These are phyloP conservation scores for Bellardia pandia DNA, from an alignment of 2,888 invertebrate genomes.

Conservation along the genomic window DNA sequence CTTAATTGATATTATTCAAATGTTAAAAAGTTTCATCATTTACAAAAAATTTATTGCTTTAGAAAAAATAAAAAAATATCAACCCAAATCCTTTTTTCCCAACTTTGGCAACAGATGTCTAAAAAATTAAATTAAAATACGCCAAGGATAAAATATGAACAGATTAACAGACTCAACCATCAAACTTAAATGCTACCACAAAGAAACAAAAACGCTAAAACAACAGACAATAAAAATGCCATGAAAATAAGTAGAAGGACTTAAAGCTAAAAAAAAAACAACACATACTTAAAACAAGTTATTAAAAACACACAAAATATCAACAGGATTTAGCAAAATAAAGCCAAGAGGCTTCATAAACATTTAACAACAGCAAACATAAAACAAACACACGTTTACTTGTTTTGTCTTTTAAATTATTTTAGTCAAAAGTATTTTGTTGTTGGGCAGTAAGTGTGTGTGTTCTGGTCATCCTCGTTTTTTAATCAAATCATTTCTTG, in stretches of 20 bases:
- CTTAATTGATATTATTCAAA: too few species aligned
- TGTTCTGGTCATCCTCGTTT: too few species aligned
- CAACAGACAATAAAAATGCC: neutral
- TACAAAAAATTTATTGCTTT: neutral
- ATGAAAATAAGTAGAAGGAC: neutral
- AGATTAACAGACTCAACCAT: constrained; percentile 13
- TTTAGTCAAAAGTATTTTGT: too few species aligned
- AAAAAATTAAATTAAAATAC: neutral
- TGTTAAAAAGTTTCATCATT: neutral
- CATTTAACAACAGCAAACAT: neutral
- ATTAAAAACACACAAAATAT: neutral
- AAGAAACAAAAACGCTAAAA: neutral
- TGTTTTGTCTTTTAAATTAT: neutral
- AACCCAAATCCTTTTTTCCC: neutral
- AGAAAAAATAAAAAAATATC: constrained; percentile 6
- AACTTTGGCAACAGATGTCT: constrained; percentile 14
- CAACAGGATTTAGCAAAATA: constrained; percentile 1
- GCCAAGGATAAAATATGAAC: neutral
- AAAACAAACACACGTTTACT: neutral
- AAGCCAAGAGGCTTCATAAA: constrained; percentile 13
- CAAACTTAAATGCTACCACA: neutral
- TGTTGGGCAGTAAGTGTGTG: too few species aligned
- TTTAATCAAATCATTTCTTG: neutral
- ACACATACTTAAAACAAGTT: neutral
- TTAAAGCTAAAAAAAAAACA: neutral